Percentiles rank a stretch among this genome's conserved stretches.
Evolutionary conservation across 37 sponge, comb jelly and placozoan genomes (phyloP).

Genomic region (Chondrosia reniformis): DNA sequence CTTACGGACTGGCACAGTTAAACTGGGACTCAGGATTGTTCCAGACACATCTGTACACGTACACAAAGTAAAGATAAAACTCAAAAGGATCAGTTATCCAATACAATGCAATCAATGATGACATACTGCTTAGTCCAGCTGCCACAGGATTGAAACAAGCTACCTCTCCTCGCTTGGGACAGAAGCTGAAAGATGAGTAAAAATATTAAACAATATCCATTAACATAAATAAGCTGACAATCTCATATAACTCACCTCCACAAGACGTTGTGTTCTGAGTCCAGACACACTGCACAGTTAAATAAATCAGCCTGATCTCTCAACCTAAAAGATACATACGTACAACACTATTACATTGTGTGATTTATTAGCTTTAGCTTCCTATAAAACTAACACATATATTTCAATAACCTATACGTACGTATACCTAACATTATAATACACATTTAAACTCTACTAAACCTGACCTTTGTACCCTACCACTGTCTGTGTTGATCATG

Average conservation of each 20-base stretch:
- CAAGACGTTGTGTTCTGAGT: constrained; percentile 72
- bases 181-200: constrained; percentile 13
- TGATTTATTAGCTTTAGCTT: no score
- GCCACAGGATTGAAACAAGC: constrained; percentile 74
- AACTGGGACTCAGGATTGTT: constrained; percentile 79
- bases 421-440: not conserved
- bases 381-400: no score
- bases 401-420: not conserved
- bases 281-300: constrained; percentile 49
- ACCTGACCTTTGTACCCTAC: constrained; percentile 1
- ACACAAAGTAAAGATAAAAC: not conserved
- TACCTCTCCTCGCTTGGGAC: constrained; percentile 16
- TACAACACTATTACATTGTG: no score
- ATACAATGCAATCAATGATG: not conserved
- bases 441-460: not conserved
- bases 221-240: not conserved
- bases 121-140: constrained; percentile 49
- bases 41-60: constrained; percentile 48
- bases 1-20: constrained; percentile 55
- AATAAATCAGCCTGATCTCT: constrained; percentile 58
- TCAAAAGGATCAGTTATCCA: not conserved
- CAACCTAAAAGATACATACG: no score
- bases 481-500: constrained; percentile 28
- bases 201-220: not conserved
- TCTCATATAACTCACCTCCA: constrained; percentile 46